phyloP scores from a whole-genome alignment of 2,888 invertebrate species.

The Cataglyphis livida region DNA sequence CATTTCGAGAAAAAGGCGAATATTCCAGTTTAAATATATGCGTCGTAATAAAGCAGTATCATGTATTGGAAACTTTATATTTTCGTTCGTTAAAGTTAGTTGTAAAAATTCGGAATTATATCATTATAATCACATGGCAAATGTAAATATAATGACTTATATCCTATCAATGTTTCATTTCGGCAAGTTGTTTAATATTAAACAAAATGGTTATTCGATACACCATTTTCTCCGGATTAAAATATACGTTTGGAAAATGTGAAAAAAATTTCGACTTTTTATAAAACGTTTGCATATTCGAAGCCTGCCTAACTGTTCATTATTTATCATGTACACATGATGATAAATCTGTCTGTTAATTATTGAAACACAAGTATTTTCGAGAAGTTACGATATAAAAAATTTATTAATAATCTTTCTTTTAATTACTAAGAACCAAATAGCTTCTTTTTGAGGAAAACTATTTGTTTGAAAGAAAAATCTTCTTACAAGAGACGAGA shows the following conservation, averaged over 20 bases:
- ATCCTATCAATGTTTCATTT: neutral
- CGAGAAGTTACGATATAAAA: neutral
- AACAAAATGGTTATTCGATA: neutral
- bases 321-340: neutral
- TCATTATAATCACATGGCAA: constrained; percentile 30
- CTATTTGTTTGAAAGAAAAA: neutral
- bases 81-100: constrained; percentile 26
- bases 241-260: neutral
- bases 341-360: neutral
- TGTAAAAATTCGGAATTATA: constrained; percentile 25
- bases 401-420: neutral
- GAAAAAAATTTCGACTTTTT: neutral
- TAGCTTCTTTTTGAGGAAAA: neutral
- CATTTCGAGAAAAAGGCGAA: neutral
- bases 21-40: constrained; percentile 1
- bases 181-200: constrained; percentile 2
- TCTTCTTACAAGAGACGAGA: neutral
- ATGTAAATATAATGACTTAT: constrained; percentile 3
- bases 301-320: neutral
- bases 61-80: constrained; percentile 12
- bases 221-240: constrained; percentile 22
- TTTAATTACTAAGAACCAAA: neutral
- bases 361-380: neutral
- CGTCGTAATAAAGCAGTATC: neutral
- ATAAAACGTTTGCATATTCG: neutral